phyloP scores from a whole-genome alignment of 2,113 vertebrate species.

The Pachypanchax playfairii region DNA sequence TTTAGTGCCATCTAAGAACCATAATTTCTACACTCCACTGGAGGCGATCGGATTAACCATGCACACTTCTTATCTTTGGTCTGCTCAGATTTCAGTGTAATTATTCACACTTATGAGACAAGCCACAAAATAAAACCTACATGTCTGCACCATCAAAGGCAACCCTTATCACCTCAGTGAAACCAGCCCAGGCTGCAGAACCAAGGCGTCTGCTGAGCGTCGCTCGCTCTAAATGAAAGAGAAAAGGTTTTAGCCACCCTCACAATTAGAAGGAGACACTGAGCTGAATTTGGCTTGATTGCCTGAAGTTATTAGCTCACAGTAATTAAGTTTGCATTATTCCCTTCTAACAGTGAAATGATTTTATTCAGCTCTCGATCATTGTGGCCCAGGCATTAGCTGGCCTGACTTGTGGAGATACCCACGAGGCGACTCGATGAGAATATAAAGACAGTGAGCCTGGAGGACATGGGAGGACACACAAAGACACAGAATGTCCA shows the following conservation, averaged over 20 bases:
- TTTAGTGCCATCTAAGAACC: slow-evolving; percentile 51
- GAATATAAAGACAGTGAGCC: slow-evolving; percentile 39
- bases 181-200: slow-evolving; percentile 57
- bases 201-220: slow-evolving; percentile 52
- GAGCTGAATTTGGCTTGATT: slow-evolving; percentile 68
- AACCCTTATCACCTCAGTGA: slow-evolving; percentile 66
- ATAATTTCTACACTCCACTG: slow-evolving; percentile 54
- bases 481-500: slow-evolving; percentile 30
- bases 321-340: slow-evolving; percentile 79
- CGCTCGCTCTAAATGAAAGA: slow-evolving; percentile 62
- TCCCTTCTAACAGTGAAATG: slow-evolving; percentile 57
- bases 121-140: slow-evolving; percentile 59
- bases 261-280: slow-evolving; percentile 74
- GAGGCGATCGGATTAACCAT: slow-evolving; percentile 72
- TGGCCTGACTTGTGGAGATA: slow-evolving; percentile 51
- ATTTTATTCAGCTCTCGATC: slow-evolving; percentile 54
- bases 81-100: slow-evolving; percentile 68
- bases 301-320: slow-evolving; percentile 77
- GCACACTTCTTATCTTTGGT: slow-evolving; percentile 66
- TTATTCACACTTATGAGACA: slow-evolving; percentile 71
- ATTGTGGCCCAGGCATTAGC: slow-evolving; percentile 31
- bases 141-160: slow-evolving; percentile 47
- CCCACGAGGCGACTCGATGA: slow-evolving; percentile 40
- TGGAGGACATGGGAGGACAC: slow-evolving; percentile 32
- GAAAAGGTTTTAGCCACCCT: slow-evolving; percentile 71